These are phyloP conservation scores for Protophormia terraenovae DNA, from an alignment of 2,888 invertebrate genomes.

Conservation along the genomic window DNA sequence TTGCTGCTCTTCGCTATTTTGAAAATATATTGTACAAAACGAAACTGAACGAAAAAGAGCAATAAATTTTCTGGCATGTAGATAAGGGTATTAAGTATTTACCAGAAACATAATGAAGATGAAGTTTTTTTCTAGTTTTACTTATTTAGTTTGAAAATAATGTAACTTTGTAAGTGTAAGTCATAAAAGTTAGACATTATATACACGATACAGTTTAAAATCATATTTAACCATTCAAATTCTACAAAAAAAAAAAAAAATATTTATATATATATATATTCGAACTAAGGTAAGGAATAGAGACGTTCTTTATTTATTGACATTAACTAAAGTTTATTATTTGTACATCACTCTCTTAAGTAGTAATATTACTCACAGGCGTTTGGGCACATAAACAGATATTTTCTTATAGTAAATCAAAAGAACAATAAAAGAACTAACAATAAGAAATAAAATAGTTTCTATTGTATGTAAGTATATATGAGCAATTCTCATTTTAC, in stretches of 20 bases:
- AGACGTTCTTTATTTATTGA: neutral
- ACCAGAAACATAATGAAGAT: conserved; percentile 16
- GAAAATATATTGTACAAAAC: neutral
- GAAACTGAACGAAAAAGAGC: neutral
- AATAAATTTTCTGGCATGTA: neutral
- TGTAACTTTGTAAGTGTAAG: neutral
- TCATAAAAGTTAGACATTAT: neutral
- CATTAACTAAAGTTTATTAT: neutral
- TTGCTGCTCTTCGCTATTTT: too few relatives aligned
- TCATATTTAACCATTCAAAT: neutral
- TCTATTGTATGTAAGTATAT: too few relatives aligned
- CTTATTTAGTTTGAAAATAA: neutral
- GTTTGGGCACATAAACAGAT: neutral
- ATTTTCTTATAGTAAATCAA: neutral
- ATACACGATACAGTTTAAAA: neutral
- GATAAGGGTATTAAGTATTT: neutral
- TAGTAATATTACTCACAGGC: too few relatives aligned
- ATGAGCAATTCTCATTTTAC: too few relatives aligned
- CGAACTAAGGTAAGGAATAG: neutral
- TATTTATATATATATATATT: too few relatives aligned
- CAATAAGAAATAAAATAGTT: too few relatives aligned
- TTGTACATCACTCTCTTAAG: too few relatives aligned
- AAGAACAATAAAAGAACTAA: too few relatives aligned
- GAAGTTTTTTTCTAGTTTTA: neutral
- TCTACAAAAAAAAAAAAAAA: too few relatives aligned